Conservation (phyloP, 2,888 invertebrate species). For the Caenorhabditis uteleia region DNA sequence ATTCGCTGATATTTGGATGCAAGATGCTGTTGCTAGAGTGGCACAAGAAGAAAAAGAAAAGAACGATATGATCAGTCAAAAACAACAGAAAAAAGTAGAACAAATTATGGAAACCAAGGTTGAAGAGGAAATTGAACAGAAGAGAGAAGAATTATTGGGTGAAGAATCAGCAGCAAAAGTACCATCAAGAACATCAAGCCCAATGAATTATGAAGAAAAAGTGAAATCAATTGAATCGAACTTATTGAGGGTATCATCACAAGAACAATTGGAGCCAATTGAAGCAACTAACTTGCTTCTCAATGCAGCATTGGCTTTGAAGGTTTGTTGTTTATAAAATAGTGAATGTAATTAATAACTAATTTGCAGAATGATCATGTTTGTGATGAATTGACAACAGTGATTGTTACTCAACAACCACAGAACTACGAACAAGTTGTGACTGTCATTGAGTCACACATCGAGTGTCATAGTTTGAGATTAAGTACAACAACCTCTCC, state of each 20-base stretch:
- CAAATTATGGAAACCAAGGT: background rate
- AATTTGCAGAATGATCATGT: conserved; percentile 51
- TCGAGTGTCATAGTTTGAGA: conserved; percentile 24
- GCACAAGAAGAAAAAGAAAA: too few relatives aligned
- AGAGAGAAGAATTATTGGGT: background rate
- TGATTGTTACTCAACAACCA: conserved; percentile 52
- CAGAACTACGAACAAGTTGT: conserved; percentile 52
- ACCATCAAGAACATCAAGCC: background rate
- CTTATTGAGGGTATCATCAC: conserved; percentile 28
- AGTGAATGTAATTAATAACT: conserved; percentile 12
- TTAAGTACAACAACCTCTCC: conserved; percentile 30
- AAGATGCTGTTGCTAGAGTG: conserved; percentile 26
- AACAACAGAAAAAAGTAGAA: conserved; percentile 5
- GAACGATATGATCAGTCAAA: background rate
- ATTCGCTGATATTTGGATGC: conserved; percentile 19
- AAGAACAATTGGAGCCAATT: conserved; percentile 30
- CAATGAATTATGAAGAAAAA: conserved; percentile 35
- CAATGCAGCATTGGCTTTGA: conserved; percentile 48
- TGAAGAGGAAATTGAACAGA: background rate
- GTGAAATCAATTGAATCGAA: conserved; percentile 36
- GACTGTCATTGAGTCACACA: conserved; percentile 51
- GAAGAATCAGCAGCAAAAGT: background rate
- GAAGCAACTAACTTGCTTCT: conserved; percentile 49
- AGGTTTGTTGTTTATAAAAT: conserved; percentile 20
- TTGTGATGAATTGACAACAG: conserved; percentile 50